These are phyloP conservation scores for Sebastes cheni DNA, from an alignment of 2,797 vertebrate genomes.

Conservation along the genomic window DNA sequence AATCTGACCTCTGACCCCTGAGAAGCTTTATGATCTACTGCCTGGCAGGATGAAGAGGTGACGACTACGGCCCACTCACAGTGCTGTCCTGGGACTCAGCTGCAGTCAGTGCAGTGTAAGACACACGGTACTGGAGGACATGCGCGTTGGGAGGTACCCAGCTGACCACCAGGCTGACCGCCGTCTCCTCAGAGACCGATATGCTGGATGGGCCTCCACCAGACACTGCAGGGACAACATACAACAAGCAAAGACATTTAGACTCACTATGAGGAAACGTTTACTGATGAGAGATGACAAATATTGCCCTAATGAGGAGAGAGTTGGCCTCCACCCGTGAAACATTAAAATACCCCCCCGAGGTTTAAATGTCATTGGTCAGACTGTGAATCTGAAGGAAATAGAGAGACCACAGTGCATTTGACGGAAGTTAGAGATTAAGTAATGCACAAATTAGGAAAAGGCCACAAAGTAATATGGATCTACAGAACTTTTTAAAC, in stretches of 20 bases:
- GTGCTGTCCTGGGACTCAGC: conserved; percentile 80
- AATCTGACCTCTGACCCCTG: not conserved
- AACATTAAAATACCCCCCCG: not conserved
- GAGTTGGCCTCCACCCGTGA: not conserved
- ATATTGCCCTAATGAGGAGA: not conserved
- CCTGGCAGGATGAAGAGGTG: not conserved
- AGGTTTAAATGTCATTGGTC: no score
- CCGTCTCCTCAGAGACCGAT: conserved; percentile 84
- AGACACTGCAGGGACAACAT: conserved; percentile 73
- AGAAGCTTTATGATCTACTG: not conserved
- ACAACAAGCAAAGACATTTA: not conserved
- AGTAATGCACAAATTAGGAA: no score
- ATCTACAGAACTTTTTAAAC: no score
- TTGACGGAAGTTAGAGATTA: no score
- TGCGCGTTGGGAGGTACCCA: conserved; percentile 89
- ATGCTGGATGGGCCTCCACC: conserved; percentile 86
- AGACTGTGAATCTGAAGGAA: not conserved
- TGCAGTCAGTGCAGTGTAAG: conserved; percentile 81
- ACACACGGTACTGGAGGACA: conserved; percentile 88
- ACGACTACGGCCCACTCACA: conserved; percentile 73
- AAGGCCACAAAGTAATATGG: no score
- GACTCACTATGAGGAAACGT: not conserved
- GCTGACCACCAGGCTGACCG: conserved; percentile 86
- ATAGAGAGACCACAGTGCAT: no score
- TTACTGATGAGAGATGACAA: not conserved